These are phyloP conservation scores for Sander lucioperca DNA, from an alignment of 2,113 vertebrate species.

Conservation along the genomic window DNA sequence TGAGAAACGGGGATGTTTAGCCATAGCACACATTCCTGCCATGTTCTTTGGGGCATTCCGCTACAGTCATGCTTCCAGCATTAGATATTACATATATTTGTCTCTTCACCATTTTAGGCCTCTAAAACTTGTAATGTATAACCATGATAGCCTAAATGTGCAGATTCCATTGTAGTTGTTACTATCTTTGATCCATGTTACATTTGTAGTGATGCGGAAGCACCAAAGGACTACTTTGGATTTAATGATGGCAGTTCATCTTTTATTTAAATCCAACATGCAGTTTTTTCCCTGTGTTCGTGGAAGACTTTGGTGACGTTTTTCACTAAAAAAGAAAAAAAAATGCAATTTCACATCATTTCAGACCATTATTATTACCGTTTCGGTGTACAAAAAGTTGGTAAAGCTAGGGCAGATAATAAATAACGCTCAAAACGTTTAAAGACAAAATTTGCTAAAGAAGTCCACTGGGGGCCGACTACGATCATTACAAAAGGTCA, in stretches of 20 bases:
- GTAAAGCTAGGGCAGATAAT: too few relatives aligned
- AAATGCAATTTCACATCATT: too few relatives aligned
- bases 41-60: constrained; percentile 61
- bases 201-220: not conserved
- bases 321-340: too few relatives aligned
- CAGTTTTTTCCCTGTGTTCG: too few relatives aligned
- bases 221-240: not conserved
- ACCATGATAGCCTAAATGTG: not conserved
- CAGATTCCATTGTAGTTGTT: constrained; percentile 22
- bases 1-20: constrained; percentile 77
- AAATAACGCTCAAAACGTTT: too few relatives aligned
- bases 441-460: too few relatives aligned
- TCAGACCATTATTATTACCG: too few relatives aligned
- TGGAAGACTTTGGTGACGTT: too few relatives aligned
- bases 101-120: constrained; percentile 41
- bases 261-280: not conserved
- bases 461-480: too few relatives aligned
- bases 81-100: constrained; percentile 42
- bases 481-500: too few relatives aligned
- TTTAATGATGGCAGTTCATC: not conserved
- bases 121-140: constrained; percentile 23
- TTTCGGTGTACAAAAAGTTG: too few relatives aligned
- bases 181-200: not conserved
- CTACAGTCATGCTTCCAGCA: constrained; percentile 51
- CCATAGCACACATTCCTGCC: constrained; percentile 78